Percentiles rank a stretch among this genome's conserved stretches.
Evolutionary conservation across 2,888 invertebrate genomes (phyloP).

Genomic region (Cyaniris semiargus): DNA sequence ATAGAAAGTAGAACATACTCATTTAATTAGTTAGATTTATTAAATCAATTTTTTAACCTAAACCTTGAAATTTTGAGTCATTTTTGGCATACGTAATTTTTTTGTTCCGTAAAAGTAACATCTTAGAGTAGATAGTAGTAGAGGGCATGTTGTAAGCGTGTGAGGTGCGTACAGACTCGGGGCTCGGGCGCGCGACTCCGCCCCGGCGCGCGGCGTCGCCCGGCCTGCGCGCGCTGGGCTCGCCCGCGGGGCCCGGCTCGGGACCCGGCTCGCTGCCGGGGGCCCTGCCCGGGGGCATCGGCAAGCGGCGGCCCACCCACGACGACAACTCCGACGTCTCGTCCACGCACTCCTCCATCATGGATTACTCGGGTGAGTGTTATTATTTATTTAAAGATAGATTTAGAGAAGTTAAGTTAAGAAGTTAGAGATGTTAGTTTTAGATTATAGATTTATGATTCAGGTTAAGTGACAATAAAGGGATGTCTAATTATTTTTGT

Average conservation of each 20-base stretch:
- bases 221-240: constrained; percentile 89
- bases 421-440: not conserved
- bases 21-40: not conserved
- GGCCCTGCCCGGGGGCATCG: constrained; percentile 92
- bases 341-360: constrained; percentile 91
- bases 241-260: constrained; percentile 81
- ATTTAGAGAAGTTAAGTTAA: not conserved
- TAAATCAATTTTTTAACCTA: not conserved
- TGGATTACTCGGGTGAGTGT: constrained; percentile 89
- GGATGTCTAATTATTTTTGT: constrained; percentile 24
- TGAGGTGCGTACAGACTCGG: constrained; percentile 83
- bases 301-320: constrained; percentile 83
- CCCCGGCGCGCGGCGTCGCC: constrained; percentile 93
- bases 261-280: constrained; percentile 86
- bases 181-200: constrained; percentile 92
- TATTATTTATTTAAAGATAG: not conserved
- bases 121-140: not conserved
- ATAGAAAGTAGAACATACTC: not conserved
- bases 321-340: constrained; percentile 94
- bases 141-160: constrained; percentile 31
- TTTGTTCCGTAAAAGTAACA: not conserved
- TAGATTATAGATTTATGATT: not conserved
- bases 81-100: not conserved
- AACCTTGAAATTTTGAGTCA: not conserved
- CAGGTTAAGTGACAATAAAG: not conserved